Evolutionary conservation across 1,140 invertebrate genomes (phyloP), one percentile per base, ranked within the genome.

Genomic region (Drosophila leontia): DNA sequence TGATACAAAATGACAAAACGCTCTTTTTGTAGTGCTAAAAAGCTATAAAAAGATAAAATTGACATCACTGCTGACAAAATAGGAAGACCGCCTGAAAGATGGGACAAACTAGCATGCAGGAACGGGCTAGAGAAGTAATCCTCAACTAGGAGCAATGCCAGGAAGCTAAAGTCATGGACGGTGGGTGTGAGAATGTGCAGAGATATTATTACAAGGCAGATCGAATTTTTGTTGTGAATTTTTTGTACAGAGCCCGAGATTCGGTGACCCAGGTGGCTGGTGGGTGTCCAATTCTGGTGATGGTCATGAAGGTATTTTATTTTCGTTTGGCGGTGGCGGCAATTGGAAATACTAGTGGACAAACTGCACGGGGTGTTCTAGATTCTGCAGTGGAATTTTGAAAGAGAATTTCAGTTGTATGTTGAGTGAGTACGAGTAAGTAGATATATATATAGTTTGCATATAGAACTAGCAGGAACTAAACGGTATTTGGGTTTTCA

Each of bases 381-480:
- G 69, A 71, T 50, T 48, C 67, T 71, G 69, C 69, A 72, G 69
- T 71, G 69, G 53, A 72, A 72, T 72, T 72, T 72, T 59, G 19
- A 71, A 32, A 80, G 78, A 71, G 48, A 75, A 75, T 80, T 75
- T 78, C 45, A 65, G 41, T 61, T 41, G 60, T 75, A 76, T 76
- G 69, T 59, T 37, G 19, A 50, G 69, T 72, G 67, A 77, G 42
- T 78, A 64, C 50, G 78, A 77, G 55, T 62, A 58, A 29, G 61
- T 62, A 70, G 13, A 37, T 67, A 64, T 67, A 64, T 67, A 64
- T 58, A 78, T 67, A 65, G 23, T 26, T 51, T 78, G 76, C 44
- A 65, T 70, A 64, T 71, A 56, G 29, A 83, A 83, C 80, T 80
- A 83, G 80, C 76, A 84, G 78, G 63, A 84, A 84, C 81, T 80